phyloP scores from a whole-genome alignment of 2,888 invertebrate species.

The Rhingia rostrata region DNA sequence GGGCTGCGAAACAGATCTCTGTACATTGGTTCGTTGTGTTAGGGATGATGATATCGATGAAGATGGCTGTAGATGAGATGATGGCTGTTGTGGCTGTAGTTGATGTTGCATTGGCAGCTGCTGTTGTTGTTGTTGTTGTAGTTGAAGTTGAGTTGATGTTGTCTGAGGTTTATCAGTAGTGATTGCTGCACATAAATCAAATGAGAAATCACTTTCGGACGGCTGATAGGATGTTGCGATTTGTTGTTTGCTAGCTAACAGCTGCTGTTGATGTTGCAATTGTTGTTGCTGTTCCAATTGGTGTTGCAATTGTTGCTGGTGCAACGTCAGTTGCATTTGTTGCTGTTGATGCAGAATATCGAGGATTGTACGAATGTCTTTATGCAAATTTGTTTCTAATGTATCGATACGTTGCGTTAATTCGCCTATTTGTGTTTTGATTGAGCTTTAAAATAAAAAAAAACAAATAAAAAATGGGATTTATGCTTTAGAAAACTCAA shows the following conservation, averaged over 20 bases:
- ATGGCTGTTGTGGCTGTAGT: constrained; percentile 48
- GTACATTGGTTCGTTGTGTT: constrained; percentile 77
- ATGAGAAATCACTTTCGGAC: constrained; percentile 79
- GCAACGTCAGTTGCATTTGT: constrained; percentile 76
- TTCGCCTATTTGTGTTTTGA: constrained; percentile 77
- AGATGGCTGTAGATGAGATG: constrained; percentile 67
- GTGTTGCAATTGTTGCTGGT: constrained; percentile 76
- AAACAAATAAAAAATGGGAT: not conserved
- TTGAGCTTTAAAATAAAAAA: constrained; percentile 74
- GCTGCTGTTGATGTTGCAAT: constrained; percentile 75
- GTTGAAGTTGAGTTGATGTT: constrained; percentile 66
- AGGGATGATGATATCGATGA: constrained; percentile 56
- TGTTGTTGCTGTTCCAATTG: constrained; percentile 76
- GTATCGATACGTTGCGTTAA: constrained; percentile 77
- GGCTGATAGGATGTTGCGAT: constrained; percentile 78
- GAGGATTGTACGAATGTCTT: constrained; percentile 78
- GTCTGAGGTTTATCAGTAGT: constrained; percentile 72
- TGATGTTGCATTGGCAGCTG: constrained; percentile 62
- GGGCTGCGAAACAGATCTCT: constrained; percentile 78
- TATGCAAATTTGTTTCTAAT: constrained; percentile 77
- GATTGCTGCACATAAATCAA: constrained; percentile 76
- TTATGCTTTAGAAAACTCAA: not conserved
- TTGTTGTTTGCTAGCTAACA: constrained; percentile 75
- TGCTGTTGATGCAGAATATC: constrained; percentile 78
- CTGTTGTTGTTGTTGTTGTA: constrained; percentile 68